Conservation (phyloP, 2,797 vertebrate species). For the Myripristis jacobus region DNA sequence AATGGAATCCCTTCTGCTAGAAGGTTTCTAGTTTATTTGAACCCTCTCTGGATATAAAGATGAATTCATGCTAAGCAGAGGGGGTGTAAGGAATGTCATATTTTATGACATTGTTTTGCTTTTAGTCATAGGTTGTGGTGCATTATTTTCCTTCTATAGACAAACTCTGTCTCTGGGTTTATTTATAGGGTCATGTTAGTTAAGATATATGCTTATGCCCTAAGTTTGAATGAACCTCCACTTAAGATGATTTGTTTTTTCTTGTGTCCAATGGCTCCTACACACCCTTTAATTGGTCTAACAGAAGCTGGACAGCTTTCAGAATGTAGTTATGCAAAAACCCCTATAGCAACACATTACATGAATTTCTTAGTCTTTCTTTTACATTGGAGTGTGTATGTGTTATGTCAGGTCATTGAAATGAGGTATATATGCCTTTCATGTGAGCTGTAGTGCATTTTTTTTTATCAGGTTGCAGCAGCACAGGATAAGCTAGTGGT, state of each 20-base stretch:
- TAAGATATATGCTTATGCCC: slow-evolving; percentile 77
- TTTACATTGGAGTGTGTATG: slow-evolving; percentile 70
- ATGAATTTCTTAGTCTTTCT: slow-evolving; percentile 64
- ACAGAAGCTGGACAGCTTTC: slow-evolving; percentile 79
- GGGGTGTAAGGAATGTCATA: slow-evolving; percentile 76
- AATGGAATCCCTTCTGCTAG: slow-evolving; percentile 81
- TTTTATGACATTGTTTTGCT: slow-evolving; percentile 77
- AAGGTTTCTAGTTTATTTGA: slow-evolving; percentile 80
- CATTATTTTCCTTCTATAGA: slow-evolving; percentile 79
- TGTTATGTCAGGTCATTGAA: slow-evolving; percentile 65
- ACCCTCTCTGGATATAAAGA: slow-evolving; percentile 76
- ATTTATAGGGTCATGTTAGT: slow-evolving; percentile 86
- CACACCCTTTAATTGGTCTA: slow-evolving; percentile 60
- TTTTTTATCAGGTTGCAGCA: slow-evolving; percentile 78
- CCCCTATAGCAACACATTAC: slow-evolving; percentile 71
- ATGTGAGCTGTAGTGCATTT: slow-evolving; percentile 65
- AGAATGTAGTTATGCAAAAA: slow-evolving; percentile 83
- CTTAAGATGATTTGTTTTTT: slow-evolving; percentile 65
- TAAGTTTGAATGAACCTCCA: slow-evolving; percentile 73
- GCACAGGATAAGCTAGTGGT: slow-evolving; percentile 79
- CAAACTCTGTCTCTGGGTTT: slow-evolving; percentile 80
- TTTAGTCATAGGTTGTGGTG: slow-evolving; percentile 85
- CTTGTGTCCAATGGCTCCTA: slow-evolving; percentile 67
- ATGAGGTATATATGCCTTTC: slow-evolving; percentile 72
- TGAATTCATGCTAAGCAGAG: slow-evolving; percentile 76